Conservation (phyloP, 2,797 vertebrate genomes). For the Danio jaintianensis region DNA sequence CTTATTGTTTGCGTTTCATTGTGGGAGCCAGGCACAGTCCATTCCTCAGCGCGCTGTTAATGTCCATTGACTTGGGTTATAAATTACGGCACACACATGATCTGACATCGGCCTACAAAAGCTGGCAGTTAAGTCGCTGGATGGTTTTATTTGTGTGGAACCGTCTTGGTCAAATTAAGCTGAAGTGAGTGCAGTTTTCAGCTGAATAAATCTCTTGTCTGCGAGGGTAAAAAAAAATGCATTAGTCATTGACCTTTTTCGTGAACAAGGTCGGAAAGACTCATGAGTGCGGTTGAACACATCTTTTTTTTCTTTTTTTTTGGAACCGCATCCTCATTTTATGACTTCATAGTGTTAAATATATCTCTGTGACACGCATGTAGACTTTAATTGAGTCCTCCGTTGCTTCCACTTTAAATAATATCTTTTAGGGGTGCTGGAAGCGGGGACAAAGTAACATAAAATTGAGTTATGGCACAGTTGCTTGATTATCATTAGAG, state of each 20-base stretch:
- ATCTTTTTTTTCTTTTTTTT: not conserved
- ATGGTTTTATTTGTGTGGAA: slow-evolving; percentile 48
- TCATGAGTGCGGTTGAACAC: not conserved
- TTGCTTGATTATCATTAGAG: slow-evolving; percentile 66
- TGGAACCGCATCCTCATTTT: not conserved
- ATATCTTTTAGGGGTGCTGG: slow-evolving; percentile 21
- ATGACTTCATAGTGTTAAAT: slow-evolving; percentile 32
- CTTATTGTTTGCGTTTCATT: slow-evolving; percentile 31
- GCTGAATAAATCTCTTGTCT: slow-evolving; percentile 47
- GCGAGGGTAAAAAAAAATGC: not conserved
- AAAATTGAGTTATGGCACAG: slow-evolving; percentile 72
- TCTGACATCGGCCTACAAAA: slow-evolving; percentile 35
- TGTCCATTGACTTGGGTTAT: slow-evolving; percentile 31
- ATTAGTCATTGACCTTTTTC: slow-evolving; percentile 49
- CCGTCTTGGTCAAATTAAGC: slow-evolving; percentile 41
- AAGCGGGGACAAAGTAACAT: slow-evolving; percentile 32
- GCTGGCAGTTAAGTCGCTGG: slow-evolving; percentile 45
- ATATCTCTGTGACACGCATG: slow-evolving; percentile 28
- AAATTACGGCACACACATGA: not conserved
- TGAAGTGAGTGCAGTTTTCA: slow-evolving; percentile 45
- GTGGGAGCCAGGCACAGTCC: slow-evolving; percentile 21
- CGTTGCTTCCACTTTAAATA: slow-evolving; percentile 43
- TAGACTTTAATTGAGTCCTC: slow-evolving; percentile 24
- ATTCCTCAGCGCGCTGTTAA: slow-evolving; percentile 24
- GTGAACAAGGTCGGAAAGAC: slow-evolving; percentile 30